Conservation (phyloP, 2,113 vertebrate species). For the Dipodomys spectabilis region DNA sequence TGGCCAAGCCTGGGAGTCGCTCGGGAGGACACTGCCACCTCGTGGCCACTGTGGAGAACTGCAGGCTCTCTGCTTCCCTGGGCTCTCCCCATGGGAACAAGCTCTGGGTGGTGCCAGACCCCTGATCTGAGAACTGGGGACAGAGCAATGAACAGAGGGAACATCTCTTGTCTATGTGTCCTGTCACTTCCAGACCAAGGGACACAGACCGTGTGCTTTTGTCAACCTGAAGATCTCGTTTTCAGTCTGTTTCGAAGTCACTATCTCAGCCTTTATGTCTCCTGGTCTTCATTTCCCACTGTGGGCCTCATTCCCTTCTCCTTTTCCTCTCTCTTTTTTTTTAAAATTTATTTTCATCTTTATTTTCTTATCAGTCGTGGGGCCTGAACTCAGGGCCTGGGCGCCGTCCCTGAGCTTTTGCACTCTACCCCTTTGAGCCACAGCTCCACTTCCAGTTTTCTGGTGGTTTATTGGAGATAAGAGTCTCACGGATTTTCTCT, state of each 20-base stretch:
- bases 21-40: constrained; percentile 39
- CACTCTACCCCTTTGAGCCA: no score
- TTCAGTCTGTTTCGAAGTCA: background rate
- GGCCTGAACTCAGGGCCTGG: no score
- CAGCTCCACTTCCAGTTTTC: no score
- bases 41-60: background rate
- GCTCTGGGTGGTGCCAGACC: background rate
- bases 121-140: background rate
- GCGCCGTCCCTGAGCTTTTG: no score
- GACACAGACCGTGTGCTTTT: background rate
- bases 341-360: background rate
- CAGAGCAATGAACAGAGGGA: background rate
- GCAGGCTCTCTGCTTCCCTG: background rate
- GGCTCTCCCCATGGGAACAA: no score
- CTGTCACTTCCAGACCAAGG: background rate
- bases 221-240: background rate
- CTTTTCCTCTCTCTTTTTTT: background rate
- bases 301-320: background rate
- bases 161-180: no score
- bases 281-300: background rate
- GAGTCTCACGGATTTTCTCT: no score
- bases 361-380: no score
- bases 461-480: no score
- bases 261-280: background rate
- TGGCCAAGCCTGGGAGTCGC: background rate